These are phyloP conservation scores for Caenorhabditis virilis DNA, from an alignment of 2,888 invertebrate genomes.

Conservation along the genomic window DNA sequence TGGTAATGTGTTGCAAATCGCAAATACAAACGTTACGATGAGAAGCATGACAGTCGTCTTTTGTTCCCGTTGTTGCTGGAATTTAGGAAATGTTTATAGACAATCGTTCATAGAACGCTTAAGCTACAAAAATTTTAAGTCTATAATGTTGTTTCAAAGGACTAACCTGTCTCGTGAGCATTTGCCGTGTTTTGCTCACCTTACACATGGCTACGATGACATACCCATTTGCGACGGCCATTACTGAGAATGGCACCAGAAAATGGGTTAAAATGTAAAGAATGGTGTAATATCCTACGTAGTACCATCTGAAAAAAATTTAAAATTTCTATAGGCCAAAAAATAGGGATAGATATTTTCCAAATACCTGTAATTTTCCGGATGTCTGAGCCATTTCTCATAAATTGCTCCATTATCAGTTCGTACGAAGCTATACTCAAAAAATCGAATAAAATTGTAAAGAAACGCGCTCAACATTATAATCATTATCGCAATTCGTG, in stretches of 20 bases:
- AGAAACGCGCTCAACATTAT: conserved; percentile 55
- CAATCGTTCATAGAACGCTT: not conserved
- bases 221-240: conserved; percentile 61
- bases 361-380: conserved; percentile 39
- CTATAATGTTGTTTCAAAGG: no score
- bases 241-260: conserved; percentile 61
- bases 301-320: conserved; percentile 52
- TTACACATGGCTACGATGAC: conserved; percentile 58
- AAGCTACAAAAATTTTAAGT: no score
- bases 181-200: conserved; percentile 51
- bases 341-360: no score
- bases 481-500: conserved; percentile 53
- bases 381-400: conserved; percentile 43
- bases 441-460: conserved; percentile 65
- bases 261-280: conserved; percentile 66
- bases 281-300: conserved; percentile 62
- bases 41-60: conserved; percentile 65
- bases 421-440: conserved; percentile 60
- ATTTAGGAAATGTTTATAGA: conserved; percentile 4
- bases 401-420: conserved; percentile 31
- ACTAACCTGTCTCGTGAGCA: conserved; percentile 63
- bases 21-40: conserved; percentile 63
- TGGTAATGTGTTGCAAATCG: conserved; percentile 64
- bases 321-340: no score
- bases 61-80: conserved; percentile 65